Conservation (phyloP, 2,888 invertebrate genomes). For the Stenichneumon culpator region DNA sequence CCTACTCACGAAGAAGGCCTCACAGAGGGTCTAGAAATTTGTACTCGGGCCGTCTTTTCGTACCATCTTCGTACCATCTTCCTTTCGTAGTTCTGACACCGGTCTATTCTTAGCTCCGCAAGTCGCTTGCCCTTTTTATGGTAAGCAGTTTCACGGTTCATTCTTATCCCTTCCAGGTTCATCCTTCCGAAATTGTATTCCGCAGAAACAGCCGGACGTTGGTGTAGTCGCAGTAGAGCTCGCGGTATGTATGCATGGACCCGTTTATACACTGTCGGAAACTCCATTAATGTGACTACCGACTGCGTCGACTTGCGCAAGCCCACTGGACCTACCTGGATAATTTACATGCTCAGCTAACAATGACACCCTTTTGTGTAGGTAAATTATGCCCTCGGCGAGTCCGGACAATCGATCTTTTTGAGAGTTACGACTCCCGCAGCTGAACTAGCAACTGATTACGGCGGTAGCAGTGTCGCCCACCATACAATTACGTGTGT, state of each 20-base stretch:
- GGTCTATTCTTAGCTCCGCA: neutral
- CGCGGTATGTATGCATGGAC: neutral
- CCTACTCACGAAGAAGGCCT: no score
- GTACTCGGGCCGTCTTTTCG: neutral
- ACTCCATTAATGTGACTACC: conserved; percentile 19
- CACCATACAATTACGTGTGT: neutral
- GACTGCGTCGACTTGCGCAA: conserved; percentile 18
- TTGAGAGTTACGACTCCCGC: neutral
- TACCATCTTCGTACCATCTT: neutral
- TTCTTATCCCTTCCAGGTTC: neutral
- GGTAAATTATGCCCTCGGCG: conserved; percentile 1
- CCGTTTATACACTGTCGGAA: conserved; percentile 13
- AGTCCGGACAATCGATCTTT: neutral
- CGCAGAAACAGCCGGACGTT: neutral
- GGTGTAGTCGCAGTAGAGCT: neutral
- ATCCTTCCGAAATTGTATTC: neutral
- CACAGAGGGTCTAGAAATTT: no score
- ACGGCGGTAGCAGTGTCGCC: neutral
- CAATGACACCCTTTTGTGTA: conserved; percentile 12
- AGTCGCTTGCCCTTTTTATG: neutral
- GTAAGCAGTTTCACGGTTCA: neutral
- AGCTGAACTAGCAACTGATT: neutral
- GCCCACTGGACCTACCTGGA: conserved; percentile 4
- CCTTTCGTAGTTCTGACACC: neutral
- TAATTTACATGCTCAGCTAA: conserved; percentile 8